Evolutionary conservation across 2,113 vertebrate species (phyloP).

Genomic region (Synchiropus splendidus): DNA sequence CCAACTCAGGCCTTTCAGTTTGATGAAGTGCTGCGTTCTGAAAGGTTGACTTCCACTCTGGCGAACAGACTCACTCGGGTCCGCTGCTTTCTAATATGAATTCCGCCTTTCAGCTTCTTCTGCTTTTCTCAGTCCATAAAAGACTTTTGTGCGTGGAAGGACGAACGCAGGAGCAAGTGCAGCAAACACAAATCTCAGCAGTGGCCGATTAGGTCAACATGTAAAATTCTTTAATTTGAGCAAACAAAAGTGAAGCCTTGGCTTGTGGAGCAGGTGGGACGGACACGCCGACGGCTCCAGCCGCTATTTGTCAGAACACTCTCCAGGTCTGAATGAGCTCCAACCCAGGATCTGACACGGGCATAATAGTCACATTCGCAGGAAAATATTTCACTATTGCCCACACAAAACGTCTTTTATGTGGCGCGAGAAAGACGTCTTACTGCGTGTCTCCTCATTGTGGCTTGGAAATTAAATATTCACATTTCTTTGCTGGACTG

Average conservation of each 20-base stretch:
- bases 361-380: constrained; percentile 39
- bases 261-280: constrained; percentile 26
- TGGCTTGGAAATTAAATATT: constrained; percentile 31
- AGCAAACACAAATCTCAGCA: constrained; percentile 9
- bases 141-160: constrained; percentile 8
- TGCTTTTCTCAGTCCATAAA: constrained; percentile 14
- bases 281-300: constrained; percentile 1
- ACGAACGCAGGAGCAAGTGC: constrained; percentile 15
- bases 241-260: constrained; percentile 47
- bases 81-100: not conserved
- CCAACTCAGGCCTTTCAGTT: too few species aligned
- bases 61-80: too few species aligned
- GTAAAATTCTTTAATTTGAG: constrained; percentile 34
- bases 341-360: constrained; percentile 38
- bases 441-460: constrained; percentile 18
- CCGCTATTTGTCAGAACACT: constrained; percentile 20
- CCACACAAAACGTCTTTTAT: constrained; percentile 24
- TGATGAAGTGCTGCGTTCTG: too few species aligned
- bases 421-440: constrained; percentile 29
- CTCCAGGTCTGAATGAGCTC: constrained; percentile 23
- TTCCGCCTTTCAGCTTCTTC: constrained; percentile 3
- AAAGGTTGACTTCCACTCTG: too few species aligned
- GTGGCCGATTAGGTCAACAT: constrained; percentile 15
- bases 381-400: constrained; percentile 40
- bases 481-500: constrained; percentile 15